phyloP scores from a whole-genome alignment of 2,797 vertebrate species.

The Dryobates pubescens region DNA sequence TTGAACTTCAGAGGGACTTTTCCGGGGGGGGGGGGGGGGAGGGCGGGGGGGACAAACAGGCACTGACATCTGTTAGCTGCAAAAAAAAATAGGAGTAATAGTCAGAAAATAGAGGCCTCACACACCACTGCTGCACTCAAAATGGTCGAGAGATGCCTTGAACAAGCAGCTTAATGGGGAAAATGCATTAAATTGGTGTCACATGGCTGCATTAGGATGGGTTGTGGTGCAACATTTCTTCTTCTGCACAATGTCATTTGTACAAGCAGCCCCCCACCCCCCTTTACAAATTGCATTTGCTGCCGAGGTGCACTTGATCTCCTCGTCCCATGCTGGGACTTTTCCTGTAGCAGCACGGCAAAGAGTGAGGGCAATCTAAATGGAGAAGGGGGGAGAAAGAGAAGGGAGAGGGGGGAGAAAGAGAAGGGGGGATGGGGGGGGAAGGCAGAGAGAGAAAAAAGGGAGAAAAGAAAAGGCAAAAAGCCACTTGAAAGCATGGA shows the following conservation, averaged over 20 bases:
- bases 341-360: slow-evolving; percentile 8
- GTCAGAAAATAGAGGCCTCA: slow-evolving; percentile 62
- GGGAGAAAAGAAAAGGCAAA: not conserved
- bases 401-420: not conserved
- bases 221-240: slow-evolving; percentile 62
- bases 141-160: slow-evolving; percentile 60
- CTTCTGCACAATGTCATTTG: slow-evolving; percentile 45
- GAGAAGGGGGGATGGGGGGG: too few species aligned
- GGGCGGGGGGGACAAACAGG: slow-evolving; percentile 64
- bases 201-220: slow-evolving; percentile 58
- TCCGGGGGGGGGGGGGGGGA: slow-evolving; percentile 68
- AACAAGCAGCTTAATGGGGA: slow-evolving; percentile 71
- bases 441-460: not conserved
- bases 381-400: not conserved
- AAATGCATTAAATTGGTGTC: slow-evolving; percentile 72
- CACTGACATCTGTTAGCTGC: slow-evolving; percentile 62
- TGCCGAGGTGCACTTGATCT: slow-evolving; percentile 43
- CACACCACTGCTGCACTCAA: slow-evolving; percentile 46
- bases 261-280: not conserved
- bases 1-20: slow-evolving; percentile 66
- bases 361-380: slow-evolving; percentile 21
- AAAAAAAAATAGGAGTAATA: slow-evolving; percentile 58
- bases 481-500: not conserved
- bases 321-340: slow-evolving; percentile 60
- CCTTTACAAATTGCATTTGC: slow-evolving; percentile 60